These are phyloP conservation scores for Cepaea nemoralis DNA, from an alignment of 1,140 invertebrate species.

Conservation along the genomic window DNA sequence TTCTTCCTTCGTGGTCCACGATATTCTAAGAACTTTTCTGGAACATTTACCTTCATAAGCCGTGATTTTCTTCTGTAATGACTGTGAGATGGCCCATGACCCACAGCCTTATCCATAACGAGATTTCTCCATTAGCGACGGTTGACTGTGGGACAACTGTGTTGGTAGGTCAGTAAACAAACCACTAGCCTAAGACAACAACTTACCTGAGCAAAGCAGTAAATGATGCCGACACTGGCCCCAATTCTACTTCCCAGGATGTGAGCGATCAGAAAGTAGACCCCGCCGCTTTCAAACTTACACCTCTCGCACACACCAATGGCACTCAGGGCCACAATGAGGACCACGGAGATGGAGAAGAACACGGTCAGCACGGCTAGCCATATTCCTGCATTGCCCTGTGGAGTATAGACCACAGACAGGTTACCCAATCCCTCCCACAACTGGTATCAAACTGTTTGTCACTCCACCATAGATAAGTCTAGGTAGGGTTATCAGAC, in stretches of 20 bases:
- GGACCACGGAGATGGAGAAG: slow-evolving; percentile 87
- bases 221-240: slow-evolving; percentile 90
- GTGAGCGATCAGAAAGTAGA: slow-evolving; percentile 94
- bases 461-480: background rate
- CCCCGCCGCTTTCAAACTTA: slow-evolving; percentile 89
- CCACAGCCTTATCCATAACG: too few species aligned
- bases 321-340: slow-evolving; percentile 91
- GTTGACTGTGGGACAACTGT: too few species aligned
- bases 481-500: background rate
- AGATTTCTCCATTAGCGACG: too few species aligned
- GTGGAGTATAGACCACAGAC: slow-evolving; percentile 2
- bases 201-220: slow-evolving; percentile 89
- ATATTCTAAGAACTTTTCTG: too few species aligned
- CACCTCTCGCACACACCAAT: slow-evolving; percentile 96
- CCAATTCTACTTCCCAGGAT: slow-evolving; percentile 93
- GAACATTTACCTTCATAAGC: too few species aligned
- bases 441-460: background rate
- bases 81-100: too few species aligned
- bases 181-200: too few species aligned
- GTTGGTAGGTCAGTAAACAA: too few species aligned
- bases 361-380: slow-evolving; percentile 90
- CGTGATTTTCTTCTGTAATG: too few species aligned
- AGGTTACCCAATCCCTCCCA: too few species aligned
- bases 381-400: slow-evolving; percentile 88
- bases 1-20: too few species aligned